Evolutionary conservation across 1,140 invertebrate species (phyloP).

Genomic region (Anagrus nilaparvatae): DNA sequence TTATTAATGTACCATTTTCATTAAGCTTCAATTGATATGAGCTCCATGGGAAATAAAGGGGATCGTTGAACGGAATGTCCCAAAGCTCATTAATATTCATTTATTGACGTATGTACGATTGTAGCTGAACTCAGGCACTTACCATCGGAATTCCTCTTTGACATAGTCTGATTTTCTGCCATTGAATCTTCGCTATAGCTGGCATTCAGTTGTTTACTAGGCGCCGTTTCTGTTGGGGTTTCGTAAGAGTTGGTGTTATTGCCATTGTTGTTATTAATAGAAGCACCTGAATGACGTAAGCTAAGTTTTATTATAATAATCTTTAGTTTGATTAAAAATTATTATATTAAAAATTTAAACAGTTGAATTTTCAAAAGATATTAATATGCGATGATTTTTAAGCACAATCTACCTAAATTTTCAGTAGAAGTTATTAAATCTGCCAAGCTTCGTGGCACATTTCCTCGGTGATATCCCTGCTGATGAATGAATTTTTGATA

Average conservation of each 20-base stretch:
- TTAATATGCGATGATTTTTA: too few species aligned
- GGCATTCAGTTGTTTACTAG: constrained; percentile 50
- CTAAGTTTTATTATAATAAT: too few species aligned
- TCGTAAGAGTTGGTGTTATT: constrained; percentile 26
- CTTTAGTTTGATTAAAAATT: too few species aligned
- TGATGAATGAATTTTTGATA: constrained; percentile 45
- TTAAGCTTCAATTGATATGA: too few species aligned
- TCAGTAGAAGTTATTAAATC: constrained; percentile 62
- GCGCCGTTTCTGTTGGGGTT: constrained; percentile 25
- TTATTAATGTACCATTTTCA: too few species aligned
- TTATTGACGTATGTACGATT: too few species aligned
- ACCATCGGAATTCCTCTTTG: constrained; percentile 76
- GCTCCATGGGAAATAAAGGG: too few species aligned
- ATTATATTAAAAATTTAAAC: too few species aligned
- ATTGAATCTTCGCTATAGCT: constrained; percentile 69
- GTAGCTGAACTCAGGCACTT: too few species aligned
- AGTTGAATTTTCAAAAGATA: too few species aligned
- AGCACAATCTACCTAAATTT: constrained; percentile 64
- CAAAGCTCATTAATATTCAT: too few species aligned
- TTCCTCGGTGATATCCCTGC: constrained; percentile 26
- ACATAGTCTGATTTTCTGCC: constrained; percentile 61
- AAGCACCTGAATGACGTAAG: constrained; percentile 19
- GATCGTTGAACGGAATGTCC: too few species aligned
- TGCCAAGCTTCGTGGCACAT: constrained; percentile 44
- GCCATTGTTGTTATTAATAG: constrained; percentile 26